Conservation (phyloP, 35 echinoderm and acorn worm species). For the Lytechinus pictus region DNA sequence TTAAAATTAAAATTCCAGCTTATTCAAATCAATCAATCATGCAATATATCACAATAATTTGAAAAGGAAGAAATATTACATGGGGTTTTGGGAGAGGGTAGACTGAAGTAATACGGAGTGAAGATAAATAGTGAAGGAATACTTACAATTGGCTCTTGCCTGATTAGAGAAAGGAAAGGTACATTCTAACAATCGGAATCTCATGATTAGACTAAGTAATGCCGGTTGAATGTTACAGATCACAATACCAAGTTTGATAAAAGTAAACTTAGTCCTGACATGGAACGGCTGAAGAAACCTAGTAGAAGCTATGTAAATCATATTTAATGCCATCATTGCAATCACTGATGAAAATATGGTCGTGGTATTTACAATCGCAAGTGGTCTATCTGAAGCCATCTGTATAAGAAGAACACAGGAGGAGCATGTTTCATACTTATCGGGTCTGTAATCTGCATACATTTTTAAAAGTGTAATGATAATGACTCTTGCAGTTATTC, state of each 20-base stretch:
- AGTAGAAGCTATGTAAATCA: slow-evolving; percentile 43
- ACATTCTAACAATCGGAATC: slow-evolving; percentile 15
- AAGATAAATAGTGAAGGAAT: neutral
- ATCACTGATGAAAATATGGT: slow-evolving; percentile 25
- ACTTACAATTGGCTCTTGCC: slow-evolving; percentile 33
- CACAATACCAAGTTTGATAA: slow-evolving; percentile 29
- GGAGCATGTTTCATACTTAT: too few relatives aligned
- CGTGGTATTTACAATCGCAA: neutral
- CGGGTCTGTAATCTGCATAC: too few relatives aligned
- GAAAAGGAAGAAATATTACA: too few relatives aligned
- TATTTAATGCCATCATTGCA: slow-evolving; percentile 50
- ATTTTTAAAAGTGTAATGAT: too few relatives aligned
- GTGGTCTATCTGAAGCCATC: neutral
- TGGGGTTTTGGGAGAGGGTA: neutral
- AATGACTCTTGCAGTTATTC: too few relatives aligned
- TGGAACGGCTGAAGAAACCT: neutral
- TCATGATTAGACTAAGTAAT: slow-evolving; percentile 23
- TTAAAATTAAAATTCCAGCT: too few relatives aligned
- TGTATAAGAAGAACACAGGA: neutral
- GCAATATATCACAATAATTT: too few relatives aligned
- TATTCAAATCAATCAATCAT: too few relatives aligned
- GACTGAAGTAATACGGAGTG: neutral
- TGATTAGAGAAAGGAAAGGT: neutral
- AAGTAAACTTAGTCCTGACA: slow-evolving; percentile 14
- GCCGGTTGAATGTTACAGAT: slow-evolving; percentile 42